These are phyloP conservation scores for Amazonetta brasiliensis DNA, from an alignment of 2,797 vertebrate genomes.

Conservation along the genomic window DNA sequence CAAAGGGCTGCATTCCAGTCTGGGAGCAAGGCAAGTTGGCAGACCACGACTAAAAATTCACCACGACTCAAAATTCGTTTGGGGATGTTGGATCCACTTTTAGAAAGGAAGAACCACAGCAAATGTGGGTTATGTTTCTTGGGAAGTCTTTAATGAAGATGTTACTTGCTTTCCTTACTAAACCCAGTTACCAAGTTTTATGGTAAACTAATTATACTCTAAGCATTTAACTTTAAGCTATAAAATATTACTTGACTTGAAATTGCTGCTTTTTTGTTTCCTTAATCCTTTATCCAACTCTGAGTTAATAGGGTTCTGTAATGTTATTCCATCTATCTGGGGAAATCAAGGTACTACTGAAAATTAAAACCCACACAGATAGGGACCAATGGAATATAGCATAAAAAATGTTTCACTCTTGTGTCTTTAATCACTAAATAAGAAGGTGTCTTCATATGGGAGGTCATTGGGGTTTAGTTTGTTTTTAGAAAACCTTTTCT, in stretches of 20 bases:
- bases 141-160: not conserved
- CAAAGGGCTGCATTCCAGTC: not conserved
- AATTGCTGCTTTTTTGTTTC: not conserved
- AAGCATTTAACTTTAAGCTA: not conserved
- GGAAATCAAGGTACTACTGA: not conserved
- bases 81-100: not conserved
- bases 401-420: not conserved
- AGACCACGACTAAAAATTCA: not conserved
- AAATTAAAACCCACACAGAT: not conserved
- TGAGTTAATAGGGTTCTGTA: not conserved
- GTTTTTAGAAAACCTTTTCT: not conserved
- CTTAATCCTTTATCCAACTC: not conserved
- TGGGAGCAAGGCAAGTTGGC: not conserved
- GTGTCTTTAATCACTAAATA: not conserved
- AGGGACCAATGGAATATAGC: not conserved
- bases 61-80: not conserved
- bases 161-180: not conserved
- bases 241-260: not conserved
- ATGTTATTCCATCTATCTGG: not conserved
- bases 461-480: not conserved
- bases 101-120: not conserved
- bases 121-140: not conserved
- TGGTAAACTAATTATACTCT: not conserved
- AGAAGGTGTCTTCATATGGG: rapidly evolving
- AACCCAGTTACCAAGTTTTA: not conserved